Conservation (phyloP, 2,797 vertebrate genomes). For the Microcaecilia unicolor region DNA sequence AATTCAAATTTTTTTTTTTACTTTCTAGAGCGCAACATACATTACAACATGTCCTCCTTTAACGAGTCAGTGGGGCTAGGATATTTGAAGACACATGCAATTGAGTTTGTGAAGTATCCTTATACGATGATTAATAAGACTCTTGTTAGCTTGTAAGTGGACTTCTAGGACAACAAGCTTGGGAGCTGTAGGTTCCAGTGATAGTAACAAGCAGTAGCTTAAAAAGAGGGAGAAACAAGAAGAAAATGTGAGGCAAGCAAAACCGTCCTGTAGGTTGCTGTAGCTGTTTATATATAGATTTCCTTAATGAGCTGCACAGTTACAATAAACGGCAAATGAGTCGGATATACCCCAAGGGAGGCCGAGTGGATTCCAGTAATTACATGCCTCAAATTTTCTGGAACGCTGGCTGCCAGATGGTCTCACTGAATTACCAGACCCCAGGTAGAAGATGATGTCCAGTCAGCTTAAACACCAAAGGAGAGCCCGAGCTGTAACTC, state of each 20-base stretch:
- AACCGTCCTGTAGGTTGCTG: too few relatives aligned
- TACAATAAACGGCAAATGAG: slow-evolving; percentile 99
- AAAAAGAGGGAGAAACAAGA: background rate
- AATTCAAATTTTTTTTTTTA: too few relatives aligned
- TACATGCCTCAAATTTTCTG: slow-evolving; percentile 99
- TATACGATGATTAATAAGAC: slow-evolving; percentile 4
- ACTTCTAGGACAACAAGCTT: too few relatives aligned
- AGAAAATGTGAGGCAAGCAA: background rate
- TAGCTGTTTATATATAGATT: too few relatives aligned
- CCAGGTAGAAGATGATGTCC: slow-evolving; percentile 75
- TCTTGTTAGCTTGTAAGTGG: background rate
- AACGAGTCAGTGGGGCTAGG: slow-evolving; percentile 94
- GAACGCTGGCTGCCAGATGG: slow-evolving; percentile 99
- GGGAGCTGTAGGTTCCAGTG: too few relatives aligned
- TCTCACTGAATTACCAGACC: slow-evolving; percentile 98
- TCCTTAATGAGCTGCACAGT: slow-evolving; percentile 75
- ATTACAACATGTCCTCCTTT: slow-evolving; percentile 98
- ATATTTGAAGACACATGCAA: slow-evolving; percentile 94
- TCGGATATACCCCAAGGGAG: slow-evolving; percentile 98
- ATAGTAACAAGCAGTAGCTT: background rate
- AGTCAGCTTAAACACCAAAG: slow-evolving; percentile 36
- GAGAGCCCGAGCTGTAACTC: slow-evolving; percentile 32
- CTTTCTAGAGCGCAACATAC: slow-evolving; percentile 82
- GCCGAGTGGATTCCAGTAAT: slow-evolving; percentile 98
- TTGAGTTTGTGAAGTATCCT: slow-evolving; percentile 99